These are phyloP conservation scores for Bradynema listronoti DNA, from an alignment of 1,140 invertebrate genomes.

Conservation along the genomic window DNA sequence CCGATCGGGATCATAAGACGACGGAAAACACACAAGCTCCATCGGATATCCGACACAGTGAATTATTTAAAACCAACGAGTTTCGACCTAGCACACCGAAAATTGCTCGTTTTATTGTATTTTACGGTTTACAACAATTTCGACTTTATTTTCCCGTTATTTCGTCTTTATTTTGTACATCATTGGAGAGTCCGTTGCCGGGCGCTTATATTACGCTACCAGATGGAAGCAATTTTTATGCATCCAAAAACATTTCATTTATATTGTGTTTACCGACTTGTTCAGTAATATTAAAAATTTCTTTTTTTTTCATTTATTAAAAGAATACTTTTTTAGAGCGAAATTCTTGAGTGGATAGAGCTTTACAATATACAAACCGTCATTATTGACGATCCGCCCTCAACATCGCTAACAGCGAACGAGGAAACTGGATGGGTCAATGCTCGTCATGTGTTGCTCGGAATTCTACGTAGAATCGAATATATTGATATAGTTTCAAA, in stretches of 20 bases:
- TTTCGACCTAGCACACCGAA: too few species aligned
- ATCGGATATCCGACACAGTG: too few species aligned
- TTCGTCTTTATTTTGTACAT: conserved; percentile 27
- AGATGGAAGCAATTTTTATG: conserved; percentile 37
- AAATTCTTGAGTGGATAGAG: conserved; percentile 27
- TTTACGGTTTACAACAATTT: conserved; percentile 34
- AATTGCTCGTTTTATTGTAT: conserved; percentile 23
- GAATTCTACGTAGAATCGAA: background rate
- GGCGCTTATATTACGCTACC: conserved; percentile 30
- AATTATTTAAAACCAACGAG: too few species aligned
- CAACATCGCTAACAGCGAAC: background rate
- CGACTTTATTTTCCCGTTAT: conserved; percentile 21
- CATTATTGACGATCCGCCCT: conserved; percentile 6
- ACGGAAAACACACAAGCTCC: too few species aligned
- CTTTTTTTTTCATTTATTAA: conserved; percentile 4
- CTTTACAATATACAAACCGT: conserved; percentile 29
- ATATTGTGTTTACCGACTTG: conserved; percentile 21
- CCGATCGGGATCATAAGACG: too few species aligned
- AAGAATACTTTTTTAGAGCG: conserved; percentile 22
- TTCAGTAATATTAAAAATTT: conserved; percentile 16
- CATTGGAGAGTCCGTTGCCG: conserved; percentile 1
- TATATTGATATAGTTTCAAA: conserved; percentile 28
- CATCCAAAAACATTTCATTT: conserved; percentile 24
- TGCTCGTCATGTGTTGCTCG: background rate
- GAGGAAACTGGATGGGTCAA: background rate